Conservation (phyloP, 2,888 invertebrate genomes). For the Adineta ricciae region DNA sequence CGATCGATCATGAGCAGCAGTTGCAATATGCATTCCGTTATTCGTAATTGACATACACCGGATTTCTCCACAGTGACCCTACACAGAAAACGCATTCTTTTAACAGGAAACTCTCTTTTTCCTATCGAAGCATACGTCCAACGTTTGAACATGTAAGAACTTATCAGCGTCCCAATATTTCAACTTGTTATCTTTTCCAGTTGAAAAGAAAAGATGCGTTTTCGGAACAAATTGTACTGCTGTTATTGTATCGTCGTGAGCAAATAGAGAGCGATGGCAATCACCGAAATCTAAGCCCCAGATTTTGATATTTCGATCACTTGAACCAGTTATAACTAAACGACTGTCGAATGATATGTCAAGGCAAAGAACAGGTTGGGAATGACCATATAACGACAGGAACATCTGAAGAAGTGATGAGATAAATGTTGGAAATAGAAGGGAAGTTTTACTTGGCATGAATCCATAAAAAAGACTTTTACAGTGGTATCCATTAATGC, state of each 20-base stretch:
- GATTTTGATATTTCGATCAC: conserved; percentile 85
- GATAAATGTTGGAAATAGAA: not conserved
- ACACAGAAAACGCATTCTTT: not conserved
- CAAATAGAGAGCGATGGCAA: conserved; percentile 81
- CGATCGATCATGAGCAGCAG: conserved; percentile 76
- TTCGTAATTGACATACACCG: conserved; percentile 66
- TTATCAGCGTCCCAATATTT: conserved; percentile 94
- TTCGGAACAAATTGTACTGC: conserved; percentile 74
- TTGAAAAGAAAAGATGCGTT: conserved; percentile 84
- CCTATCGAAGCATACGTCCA: conserved; percentile 52
- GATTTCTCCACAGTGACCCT: conserved; percentile 75
- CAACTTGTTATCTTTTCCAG: conserved; percentile 80
- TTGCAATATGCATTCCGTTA: conserved; percentile 65
- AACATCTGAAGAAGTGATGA: conserved; percentile 61
- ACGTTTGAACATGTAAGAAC: conserved; percentile 65
- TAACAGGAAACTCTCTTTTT: too few relatives aligned
- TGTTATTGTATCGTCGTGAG: conserved; percentile 87
- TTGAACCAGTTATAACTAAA: conserved; percentile 81
- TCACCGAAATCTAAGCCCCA: conserved; percentile 99
- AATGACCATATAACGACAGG: conserved; percentile 86
- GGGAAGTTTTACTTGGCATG: conserved; percentile 65
- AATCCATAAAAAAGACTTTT: conserved; percentile 84
- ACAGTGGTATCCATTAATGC: conserved; percentile 83
- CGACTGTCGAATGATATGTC: conserved; percentile 70
- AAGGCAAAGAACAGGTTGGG: conserved; percentile 78